Evolutionary conservation across 2,797 vertebrate species (phyloP).

Genomic region (Pantherophis alleghaniensis): DNA sequence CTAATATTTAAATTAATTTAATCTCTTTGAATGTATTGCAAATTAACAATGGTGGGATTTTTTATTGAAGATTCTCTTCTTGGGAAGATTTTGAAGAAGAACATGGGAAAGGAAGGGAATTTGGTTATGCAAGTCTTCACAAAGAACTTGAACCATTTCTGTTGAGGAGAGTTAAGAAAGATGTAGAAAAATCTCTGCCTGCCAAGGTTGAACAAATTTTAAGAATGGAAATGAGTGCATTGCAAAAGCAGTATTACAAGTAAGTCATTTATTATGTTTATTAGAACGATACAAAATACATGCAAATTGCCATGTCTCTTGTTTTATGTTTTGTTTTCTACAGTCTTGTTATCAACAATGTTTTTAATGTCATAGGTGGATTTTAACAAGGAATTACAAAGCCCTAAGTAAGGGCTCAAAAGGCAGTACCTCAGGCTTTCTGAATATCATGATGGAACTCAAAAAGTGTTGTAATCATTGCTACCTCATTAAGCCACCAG

Average conservation of each 20-base stretch:
- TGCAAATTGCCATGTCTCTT: neutral
- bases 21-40: neutral
- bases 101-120: conserved; percentile 95
- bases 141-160: conserved; percentile 97
- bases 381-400: conserved; percentile 98
- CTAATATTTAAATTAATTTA: neutral
- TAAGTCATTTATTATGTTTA: conserved; percentile 57
- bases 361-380: conserved; percentile 80
- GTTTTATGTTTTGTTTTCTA: neutral
- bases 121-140: conserved; percentile 95
- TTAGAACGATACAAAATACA: neutral
- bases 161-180: conserved; percentile 95
- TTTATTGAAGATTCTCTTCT: conserved; percentile 86
- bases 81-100: conserved; percentile 98
- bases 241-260: conserved; percentile 92
- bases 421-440: conserved; percentile 97
- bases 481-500: conserved; percentile 97
- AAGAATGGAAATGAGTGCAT: conserved; percentile 96
- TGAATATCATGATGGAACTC: conserved; percentile 99
- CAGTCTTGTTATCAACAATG: neutral
- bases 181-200: conserved; percentile 97
- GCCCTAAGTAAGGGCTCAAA: conserved; percentile 97
- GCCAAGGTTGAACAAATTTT: conserved; percentile 98
- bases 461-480: conserved; percentile 99
- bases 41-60: neutral